phyloP scores from a whole-genome alignment of 2,888 invertebrate species.

The Lithosia quadra region DNA sequence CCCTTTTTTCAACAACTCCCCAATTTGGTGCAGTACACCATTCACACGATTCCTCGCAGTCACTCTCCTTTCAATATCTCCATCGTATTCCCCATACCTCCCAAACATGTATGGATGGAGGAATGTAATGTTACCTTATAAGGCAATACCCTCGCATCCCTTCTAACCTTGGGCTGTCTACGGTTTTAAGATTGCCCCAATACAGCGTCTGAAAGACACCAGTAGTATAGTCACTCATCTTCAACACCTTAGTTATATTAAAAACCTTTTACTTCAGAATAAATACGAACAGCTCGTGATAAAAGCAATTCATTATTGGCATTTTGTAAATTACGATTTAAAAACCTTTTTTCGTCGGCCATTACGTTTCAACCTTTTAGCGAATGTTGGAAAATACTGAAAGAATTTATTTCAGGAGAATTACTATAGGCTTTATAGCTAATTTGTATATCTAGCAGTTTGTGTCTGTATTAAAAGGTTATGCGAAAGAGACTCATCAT shows the following conservation, averaged over 20 bases:
- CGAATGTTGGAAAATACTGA: constrained; percentile 30
- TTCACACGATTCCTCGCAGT: too few relatives aligned
- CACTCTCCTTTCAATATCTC: too few relatives aligned
- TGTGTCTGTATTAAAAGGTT: neutral
- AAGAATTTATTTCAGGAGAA: constrained; percentile 1
- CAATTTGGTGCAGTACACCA: too few relatives aligned
- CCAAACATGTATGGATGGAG: too few relatives aligned
- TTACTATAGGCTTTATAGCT: constrained; percentile 21
- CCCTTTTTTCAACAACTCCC: too few relatives aligned
- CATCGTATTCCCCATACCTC: too few relatives aligned
- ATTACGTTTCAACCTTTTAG: constrained; percentile 37
- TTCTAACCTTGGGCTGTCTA: too few relatives aligned
- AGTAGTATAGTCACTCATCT: too few relatives aligned
- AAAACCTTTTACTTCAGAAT: neutral
- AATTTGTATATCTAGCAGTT: neutral
- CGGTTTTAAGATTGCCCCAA: too few relatives aligned
- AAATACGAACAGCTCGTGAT: neutral
- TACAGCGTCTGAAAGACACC: too few relatives aligned
- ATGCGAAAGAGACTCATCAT: neutral
- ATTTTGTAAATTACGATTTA: constrained; percentile 24
- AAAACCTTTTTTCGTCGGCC: constrained; percentile 19
- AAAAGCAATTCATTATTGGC: constrained; percentile 22
- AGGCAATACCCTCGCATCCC: too few relatives aligned
- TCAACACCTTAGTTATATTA: neutral
- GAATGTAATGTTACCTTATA: too few relatives aligned